Base-by-base conservation (phyloP, 2,113 vertebrate genomes). In the Cercocebus atys region DNA sequence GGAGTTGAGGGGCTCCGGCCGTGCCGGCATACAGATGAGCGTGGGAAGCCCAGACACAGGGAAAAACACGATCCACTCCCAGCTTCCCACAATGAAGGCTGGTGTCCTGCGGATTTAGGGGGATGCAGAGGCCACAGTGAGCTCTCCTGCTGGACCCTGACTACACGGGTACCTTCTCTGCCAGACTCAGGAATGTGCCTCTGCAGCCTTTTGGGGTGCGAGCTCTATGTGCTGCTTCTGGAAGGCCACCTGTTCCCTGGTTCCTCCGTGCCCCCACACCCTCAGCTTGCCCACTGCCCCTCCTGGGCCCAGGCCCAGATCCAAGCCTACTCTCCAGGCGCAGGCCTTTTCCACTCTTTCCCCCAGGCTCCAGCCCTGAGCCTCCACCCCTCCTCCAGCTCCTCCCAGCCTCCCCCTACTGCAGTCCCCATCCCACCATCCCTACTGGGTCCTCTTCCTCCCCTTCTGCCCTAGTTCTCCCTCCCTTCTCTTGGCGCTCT, bases 1-100 rank as follows among this genome's bases (percentile, higher is more conserved):
- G 32, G 57, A 50, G 16, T 43, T 13, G 8, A 52, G 79, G 70
- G 88, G 30, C 13, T 50, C 16, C 4, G 20, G 35, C 43, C 3
- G 2, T 6, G 80, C 22, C 18, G 2, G 0, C 40, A 0, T 12
- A 22, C 3, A 9, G 68, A 18, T 80, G 68, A 57, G 27, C 52
- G 0, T 16, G 0, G 9, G 57, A 72, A 40, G 68, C 83, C 57
- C 76, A 25, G 35, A 27, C 1, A 1, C 0, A 72, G 75, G 18
- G 59, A 30, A 50, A 59, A 75, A 57, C 47, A 40, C 27, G 64
- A 9, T 47, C 57, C 17, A 40, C 22, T 85, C 0, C 11, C 45
- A n/a, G 70, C 4, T 87, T 82, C 61, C 73, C 76, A 25, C 38
- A 92, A 40, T 17, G 27, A 73, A 43, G 30, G 20, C 45, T 18